Evolutionary conservation across 37 sponge, comb jelly and placozoan species (phyloP).

Genomic region (Corticium candelabrum): DNA sequence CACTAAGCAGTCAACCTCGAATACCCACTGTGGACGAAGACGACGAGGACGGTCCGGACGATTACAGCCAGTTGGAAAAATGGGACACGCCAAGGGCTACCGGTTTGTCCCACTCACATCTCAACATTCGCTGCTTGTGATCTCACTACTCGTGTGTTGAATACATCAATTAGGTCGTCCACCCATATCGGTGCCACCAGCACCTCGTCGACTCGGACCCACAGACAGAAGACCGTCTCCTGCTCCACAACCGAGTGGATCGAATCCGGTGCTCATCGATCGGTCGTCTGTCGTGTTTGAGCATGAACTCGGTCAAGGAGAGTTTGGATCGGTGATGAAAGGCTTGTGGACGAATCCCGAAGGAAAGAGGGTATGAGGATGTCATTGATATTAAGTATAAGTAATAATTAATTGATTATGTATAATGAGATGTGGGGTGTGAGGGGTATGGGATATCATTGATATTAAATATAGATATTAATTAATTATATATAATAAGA

Average conservation of each 20-base stretch:
- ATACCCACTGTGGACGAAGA: not conserved
- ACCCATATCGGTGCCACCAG: too few relatives aligned
- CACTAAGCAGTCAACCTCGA: not conserved
- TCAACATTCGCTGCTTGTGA: too few relatives aligned
- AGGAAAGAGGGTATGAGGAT: slow-evolving; percentile 35
- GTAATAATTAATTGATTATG: too few relatives aligned
- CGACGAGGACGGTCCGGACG: slow-evolving; percentile 1
- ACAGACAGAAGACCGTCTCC: too few relatives aligned
- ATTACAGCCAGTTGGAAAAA: not conserved
- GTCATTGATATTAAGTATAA: too few relatives aligned
- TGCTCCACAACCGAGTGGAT: too few relatives aligned
- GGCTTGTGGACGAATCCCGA: slow-evolving; percentile 35
- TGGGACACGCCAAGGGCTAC: not conserved
- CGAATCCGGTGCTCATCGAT: not conserved
- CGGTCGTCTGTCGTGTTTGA: not conserved
- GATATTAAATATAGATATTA: not conserved
- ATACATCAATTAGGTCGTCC: too few relatives aligned
- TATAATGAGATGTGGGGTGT: too few relatives aligned
- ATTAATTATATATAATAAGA: not conserved
- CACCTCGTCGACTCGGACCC: too few relatives aligned
- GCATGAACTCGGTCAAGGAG: slow-evolving; percentile 53
- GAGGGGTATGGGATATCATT: too few relatives aligned
- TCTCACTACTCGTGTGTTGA: too few relatives aligned
- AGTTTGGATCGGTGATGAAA: slow-evolving; percentile 79
- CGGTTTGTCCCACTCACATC: too few relatives aligned